Evolutionary conservation across 2,888 invertebrate species (phyloP), one percentile per base, ranked within the genome.

Genomic region (Linnaemya tessellans): DNA sequence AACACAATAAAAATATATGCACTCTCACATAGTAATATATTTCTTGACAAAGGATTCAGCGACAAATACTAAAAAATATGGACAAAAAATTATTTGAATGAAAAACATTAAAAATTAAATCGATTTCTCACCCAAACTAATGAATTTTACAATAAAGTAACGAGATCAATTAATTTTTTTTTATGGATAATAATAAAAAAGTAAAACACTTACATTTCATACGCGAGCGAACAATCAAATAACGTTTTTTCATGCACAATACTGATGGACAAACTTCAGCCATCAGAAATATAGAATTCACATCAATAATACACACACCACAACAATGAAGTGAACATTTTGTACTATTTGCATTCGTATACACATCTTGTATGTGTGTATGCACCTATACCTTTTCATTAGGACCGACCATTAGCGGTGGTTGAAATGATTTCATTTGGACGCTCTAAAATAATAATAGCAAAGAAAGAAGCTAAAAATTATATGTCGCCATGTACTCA

Each of bases 161-260:
- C 77, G 80, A 60, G 77, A 78, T 62, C 67, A 84, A 84, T 84
- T 77, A 73, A 68, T n/a, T 64, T 75, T 78, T n/a, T 67, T 81
- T 77, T 68, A 56, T 56, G 56, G 15, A 56, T 64, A 51, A 77
- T 20, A 49, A 41, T 71, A 30, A 38, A 54, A 15, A 25, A 11
- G 60, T 22, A 38, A 30, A 30, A 30, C 35, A 51, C 22, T 18
- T 18, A 56, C 30, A 25, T 25, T 15, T 58, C 11, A 65, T 43
- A 54, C 15, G 43, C 15, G 10, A 38, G 43, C 15, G 10, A 38
- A 49, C 74, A 62, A 51, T 74, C 35, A 54, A 62, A 62, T 51
- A 46, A 1, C 22, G 60, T 20, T 35, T 54, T 60, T 25, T 64
- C n/a, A 43, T 41, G 54, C 15, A 43, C 18, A 30, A 67, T 13